phyloP scores from a whole-genome alignment of 2,888 invertebrate genomes.

The Arctia plantaginis region DNA sequence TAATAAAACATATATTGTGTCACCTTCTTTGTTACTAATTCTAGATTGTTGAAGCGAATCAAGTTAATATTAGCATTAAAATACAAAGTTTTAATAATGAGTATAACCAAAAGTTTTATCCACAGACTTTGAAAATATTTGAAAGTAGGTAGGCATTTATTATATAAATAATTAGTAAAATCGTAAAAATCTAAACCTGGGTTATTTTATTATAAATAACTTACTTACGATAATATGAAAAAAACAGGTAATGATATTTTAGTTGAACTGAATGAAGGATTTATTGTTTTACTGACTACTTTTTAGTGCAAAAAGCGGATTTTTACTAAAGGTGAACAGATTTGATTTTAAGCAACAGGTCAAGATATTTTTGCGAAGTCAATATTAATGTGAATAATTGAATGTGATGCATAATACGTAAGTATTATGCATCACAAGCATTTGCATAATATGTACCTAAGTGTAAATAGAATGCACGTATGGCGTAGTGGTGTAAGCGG shows the following conservation, averaged over 20 bases:
- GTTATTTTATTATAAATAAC: conserved; percentile 56
- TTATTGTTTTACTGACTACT: conserved; percentile 63
- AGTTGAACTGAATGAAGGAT: conserved; percentile 50
- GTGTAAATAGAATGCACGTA: too few relatives aligned
- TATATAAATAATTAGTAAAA: too few relatives aligned
- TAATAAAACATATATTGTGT: conserved; percentile 17
- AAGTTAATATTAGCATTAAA: not conserved
- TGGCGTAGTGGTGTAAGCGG: too few relatives aligned
- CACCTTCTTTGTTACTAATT: conserved; percentile 10
- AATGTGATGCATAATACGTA: too few relatives aligned
- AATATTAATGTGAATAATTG: too few relatives aligned
- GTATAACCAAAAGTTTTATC: not conserved
- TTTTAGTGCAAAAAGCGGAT: not conserved
- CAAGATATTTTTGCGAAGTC: too few relatives aligned
- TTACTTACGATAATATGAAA: conserved; percentile 56
- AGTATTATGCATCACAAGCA: too few relatives aligned
- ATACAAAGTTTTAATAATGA: not conserved
- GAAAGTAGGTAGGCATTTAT: not conserved
- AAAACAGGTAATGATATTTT: conserved; percentile 56
- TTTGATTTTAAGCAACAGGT: too few relatives aligned
- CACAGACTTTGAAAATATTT: not conserved
- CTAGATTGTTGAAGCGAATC: not conserved
- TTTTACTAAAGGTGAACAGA: too few relatives aligned
- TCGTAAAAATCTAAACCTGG: conserved; percentile 51
- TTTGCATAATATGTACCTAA: too few relatives aligned